phyloP scores from a whole-genome alignment of 2,113 vertebrate species.

The Ornithorhynchus anatinus region DNA sequence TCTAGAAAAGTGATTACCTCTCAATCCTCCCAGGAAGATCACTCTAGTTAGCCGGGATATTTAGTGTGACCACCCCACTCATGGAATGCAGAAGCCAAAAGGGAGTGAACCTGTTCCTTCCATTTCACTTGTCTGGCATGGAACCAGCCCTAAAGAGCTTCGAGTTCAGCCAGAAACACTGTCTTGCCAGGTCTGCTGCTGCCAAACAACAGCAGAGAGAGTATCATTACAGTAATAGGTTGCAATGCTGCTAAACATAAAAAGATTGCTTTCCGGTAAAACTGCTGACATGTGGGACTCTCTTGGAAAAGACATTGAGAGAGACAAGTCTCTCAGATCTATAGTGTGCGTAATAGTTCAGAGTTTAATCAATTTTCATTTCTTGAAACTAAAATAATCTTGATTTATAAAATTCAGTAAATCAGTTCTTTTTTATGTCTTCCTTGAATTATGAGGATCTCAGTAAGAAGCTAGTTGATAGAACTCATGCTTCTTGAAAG shows the following conservation, averaged over 20 bases:
- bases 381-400: neutral
- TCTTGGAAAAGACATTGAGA: neutral
- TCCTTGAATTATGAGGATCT: accelerated
- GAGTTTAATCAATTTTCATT: neutral
- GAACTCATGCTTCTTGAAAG: too few species aligned
- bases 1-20: neutral
- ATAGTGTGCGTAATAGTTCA: neutral
- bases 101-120: neutral
- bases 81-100: neutral
- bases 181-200: neutral
- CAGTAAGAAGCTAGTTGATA: accelerated
- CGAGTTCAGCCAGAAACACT: neutral
- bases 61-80: neutral
- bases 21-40: neutral
- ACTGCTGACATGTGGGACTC: slow-evolving; percentile 17
- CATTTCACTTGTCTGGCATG: neutral
- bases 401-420: neutral
- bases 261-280: slow-evolving; percentile 29
- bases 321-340: neutral
- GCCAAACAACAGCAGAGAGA: neutral
- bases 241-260: neutral
- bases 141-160: neutral
- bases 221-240: neutral
- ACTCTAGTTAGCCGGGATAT: too few species aligned
- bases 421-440: neutral